Conservation (phyloP, 2,113 vertebrate species). For the Prionailurus bengalensis region DNA sequence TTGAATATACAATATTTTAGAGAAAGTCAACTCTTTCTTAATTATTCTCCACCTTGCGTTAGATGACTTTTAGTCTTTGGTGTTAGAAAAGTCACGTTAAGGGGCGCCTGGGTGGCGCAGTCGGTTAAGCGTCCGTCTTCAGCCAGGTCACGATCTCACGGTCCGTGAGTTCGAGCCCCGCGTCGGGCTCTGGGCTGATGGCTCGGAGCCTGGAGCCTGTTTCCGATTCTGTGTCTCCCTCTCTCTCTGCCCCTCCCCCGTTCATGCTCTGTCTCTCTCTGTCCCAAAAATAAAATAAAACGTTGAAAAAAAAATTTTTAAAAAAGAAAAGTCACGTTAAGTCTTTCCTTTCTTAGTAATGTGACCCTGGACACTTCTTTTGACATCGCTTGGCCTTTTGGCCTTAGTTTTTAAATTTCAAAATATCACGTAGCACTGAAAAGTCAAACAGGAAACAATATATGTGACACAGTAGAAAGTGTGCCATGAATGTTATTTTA, state of each 20-base stretch:
- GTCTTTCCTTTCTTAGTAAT: neutral
- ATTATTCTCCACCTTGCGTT: neutral
- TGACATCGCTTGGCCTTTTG: neutral
- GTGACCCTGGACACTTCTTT: neutral
- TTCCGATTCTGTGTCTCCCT: too few relatives aligned
- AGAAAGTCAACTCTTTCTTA: neutral
- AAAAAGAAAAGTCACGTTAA: neutral
- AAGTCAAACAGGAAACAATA: neutral
- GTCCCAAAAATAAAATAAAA: too few relatives aligned
- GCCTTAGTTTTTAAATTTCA: constrained; percentile 10
- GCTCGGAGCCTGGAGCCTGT: too few relatives aligned
- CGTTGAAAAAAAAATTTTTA: too few relatives aligned
- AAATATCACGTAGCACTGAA: neutral
- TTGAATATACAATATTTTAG: neutral
- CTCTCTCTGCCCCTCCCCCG: too few relatives aligned
- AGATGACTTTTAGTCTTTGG: neutral
- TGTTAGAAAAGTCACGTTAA: neutral
- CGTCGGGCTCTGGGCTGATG: too few relatives aligned
- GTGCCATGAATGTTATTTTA: neutral
- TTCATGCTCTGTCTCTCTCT: too few relatives aligned
- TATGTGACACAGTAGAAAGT: neutral
- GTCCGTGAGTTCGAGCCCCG: too few relatives aligned
- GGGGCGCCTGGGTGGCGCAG: too few relatives aligned
- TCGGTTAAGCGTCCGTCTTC: too few relatives aligned
- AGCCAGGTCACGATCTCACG: too few relatives aligned